Evolutionary conservation across 92 coral and sea anemone species (phyloP).

Genomic region (Umimayanthus chanpuru): DNA sequence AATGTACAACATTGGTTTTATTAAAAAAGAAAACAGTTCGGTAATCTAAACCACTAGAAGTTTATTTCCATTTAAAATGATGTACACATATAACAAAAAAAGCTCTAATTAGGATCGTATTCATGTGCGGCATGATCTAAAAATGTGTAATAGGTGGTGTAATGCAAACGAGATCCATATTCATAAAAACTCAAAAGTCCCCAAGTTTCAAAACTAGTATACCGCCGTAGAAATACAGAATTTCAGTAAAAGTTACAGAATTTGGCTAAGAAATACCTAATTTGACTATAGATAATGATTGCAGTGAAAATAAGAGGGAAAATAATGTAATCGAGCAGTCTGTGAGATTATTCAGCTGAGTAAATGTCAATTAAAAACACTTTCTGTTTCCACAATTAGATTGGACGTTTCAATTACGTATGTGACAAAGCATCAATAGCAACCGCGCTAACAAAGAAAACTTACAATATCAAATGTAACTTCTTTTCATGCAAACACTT

Average conservation of each 20-base stretch:
- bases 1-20: no score
- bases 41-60: no score
- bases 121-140: no score
- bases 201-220: not conserved
- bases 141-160: no score
- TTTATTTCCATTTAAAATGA: no score
- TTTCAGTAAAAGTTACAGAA: not conserved
- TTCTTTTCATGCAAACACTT: not conserved
- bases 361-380: not conserved
- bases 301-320: not conserved
- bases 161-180: no score
- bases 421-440: not conserved
- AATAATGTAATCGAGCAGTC: not conserved
- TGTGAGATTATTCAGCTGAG: not conserved
- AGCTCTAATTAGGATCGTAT: no score
- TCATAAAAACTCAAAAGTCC: not conserved
- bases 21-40: no score
- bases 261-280: not conserved
- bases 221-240: not conserved
- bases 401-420: not conserved
- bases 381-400: not conserved
- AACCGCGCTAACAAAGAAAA: not conserved
- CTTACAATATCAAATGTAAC: no score
- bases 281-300: not conserved
- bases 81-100: no score